Conservation (phyloP, 1,140 invertebrate species). For the Ruditapes philippinarum region DNA sequence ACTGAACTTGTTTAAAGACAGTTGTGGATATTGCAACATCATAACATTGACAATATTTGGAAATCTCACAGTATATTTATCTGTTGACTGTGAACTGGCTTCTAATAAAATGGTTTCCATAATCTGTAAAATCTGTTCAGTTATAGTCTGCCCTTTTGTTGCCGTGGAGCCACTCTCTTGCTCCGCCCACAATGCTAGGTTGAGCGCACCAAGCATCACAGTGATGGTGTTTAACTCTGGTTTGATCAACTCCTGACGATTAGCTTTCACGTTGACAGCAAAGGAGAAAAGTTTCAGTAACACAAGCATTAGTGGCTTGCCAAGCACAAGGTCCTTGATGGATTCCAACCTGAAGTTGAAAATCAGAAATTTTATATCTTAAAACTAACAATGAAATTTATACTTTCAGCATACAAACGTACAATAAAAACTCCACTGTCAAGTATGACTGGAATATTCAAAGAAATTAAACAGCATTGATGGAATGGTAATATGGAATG, state of each 20-base stretch:
- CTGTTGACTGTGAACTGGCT: conserved; percentile 91
- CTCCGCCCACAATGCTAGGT: conserved; percentile 86
- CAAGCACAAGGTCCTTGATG: conserved; percentile 91
- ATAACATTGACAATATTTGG: too few relatives aligned
- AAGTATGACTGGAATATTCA: too few relatives aligned
- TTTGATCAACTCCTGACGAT: conserved; percentile 87
- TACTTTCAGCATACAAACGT: too few relatives aligned
- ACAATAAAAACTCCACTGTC: too few relatives aligned
- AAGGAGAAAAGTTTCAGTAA: conserved; percentile 94
- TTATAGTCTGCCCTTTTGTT: conserved; percentile 88
- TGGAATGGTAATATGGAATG: too few relatives aligned
- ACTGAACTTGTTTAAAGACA: too few relatives aligned
- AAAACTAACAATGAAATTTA: too few relatives aligned
- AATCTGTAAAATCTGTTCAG: conserved; percentile 92
- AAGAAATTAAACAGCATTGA: too few relatives aligned
- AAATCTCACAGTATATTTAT: conserved; percentile 83
- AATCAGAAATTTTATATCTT: too few relatives aligned
- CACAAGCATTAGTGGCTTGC: conserved; percentile 93
- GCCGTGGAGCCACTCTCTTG: conserved; percentile 87
- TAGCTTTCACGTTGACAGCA: conserved; percentile 91
- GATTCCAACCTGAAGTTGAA: conserved; percentile 90
- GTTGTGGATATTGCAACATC: too few relatives aligned
- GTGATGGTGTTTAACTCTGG: conserved; percentile 86
- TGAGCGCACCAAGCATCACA: conserved; percentile 86
- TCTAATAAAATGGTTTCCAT: conserved; percentile 97